Conservation (phyloP, 2,888 invertebrate genomes). For the Bembecia ichneumoniformis region DNA sequence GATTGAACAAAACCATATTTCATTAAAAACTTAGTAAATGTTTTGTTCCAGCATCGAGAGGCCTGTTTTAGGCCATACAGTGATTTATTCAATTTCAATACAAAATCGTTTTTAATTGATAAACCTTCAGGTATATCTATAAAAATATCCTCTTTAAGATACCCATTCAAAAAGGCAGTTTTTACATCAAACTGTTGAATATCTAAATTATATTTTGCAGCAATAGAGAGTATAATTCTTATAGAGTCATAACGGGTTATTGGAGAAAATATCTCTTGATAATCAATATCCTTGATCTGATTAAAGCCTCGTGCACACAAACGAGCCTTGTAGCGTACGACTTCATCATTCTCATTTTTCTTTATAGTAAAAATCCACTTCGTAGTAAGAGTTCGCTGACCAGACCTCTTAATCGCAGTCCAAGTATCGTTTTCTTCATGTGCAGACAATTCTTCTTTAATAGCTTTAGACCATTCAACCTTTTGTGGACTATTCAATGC, state of each 20-base stretch:
- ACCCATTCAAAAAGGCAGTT: conserved; percentile 18
- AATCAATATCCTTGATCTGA: conserved; percentile 12
- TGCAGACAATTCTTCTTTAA: conserved; percentile 1
- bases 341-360: conserved; percentile 8
- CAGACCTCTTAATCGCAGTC: not conserved
- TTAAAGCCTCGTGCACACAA: conserved; percentile 13
- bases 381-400: conserved; percentile 8
- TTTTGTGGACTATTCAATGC: conserved; percentile 12
- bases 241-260: conserved; percentile 13
- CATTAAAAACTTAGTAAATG: conserved; percentile 12
- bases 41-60: conserved; percentile 18
- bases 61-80: conserved; percentile 21
- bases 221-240: conserved; percentile 11
- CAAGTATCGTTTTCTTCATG: conserved; percentile 2
- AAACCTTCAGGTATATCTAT: conserved; percentile 16
- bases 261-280: conserved; percentile 13
- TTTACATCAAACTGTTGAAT: conserved; percentile 17
- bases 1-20: conserved; percentile 16
- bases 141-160: conserved; percentile 12
- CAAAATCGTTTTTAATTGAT: not conserved
- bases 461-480: conserved; percentile 8
- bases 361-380: conserved; percentile 19
- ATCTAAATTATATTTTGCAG: conserved; percentile 7
- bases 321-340: conserved; percentile 8
- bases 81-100: conserved; percentile 15